Evolutionary conservation across 2,888 invertebrate species (phyloP).

Genomic region (Oeneis ivallda): DNA sequence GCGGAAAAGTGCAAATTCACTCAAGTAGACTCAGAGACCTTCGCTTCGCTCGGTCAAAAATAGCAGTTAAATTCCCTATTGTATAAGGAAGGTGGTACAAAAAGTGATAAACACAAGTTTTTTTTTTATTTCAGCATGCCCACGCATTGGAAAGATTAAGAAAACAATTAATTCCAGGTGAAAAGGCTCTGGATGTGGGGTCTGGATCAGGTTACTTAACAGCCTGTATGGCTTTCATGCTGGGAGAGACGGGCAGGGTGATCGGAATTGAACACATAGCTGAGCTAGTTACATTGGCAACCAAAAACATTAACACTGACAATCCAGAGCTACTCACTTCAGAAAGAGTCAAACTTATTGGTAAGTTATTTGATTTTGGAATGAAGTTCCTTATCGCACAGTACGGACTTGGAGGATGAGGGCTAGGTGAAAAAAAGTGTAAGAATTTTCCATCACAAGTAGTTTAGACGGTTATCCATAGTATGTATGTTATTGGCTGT

Average conservation of each 20-base stretch:
- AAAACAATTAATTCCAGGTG: conserved; percentile 88
- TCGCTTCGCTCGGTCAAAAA: too few relatives aligned
- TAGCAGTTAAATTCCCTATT: too few relatives aligned
- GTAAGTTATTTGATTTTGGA: conserved; percentile 73
- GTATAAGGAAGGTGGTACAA: neutral
- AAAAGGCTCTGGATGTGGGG: conserved; percentile 93
- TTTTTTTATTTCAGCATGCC: conserved; percentile 86
- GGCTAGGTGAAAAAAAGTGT: too few relatives aligned
- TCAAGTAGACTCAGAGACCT: too few relatives aligned
- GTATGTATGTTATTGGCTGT: too few relatives aligned
- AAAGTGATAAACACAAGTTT: neutral
- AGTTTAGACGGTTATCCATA: too few relatives aligned
- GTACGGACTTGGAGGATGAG: too few relatives aligned
- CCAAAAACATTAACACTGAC: conserved; percentile 88
- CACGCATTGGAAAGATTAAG: conserved; percentile 93
- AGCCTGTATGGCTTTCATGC: conserved; percentile 93
- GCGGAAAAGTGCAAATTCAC: too few relatives aligned
- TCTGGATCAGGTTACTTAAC: conserved; percentile 97
- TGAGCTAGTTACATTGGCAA: conserved; percentile 88
- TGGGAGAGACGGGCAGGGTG: conserved; percentile 85
- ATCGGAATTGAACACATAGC: conserved; percentile 96
- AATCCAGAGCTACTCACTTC: conserved; percentile 86
- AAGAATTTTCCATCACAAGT: too few relatives aligned
- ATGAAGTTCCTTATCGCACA: too few relatives aligned
- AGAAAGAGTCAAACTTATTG: conserved; percentile 86